Evolutionary conservation across 2,797 vertebrate species (phyloP).

Genomic region (Hippocampus kuda): DNA sequence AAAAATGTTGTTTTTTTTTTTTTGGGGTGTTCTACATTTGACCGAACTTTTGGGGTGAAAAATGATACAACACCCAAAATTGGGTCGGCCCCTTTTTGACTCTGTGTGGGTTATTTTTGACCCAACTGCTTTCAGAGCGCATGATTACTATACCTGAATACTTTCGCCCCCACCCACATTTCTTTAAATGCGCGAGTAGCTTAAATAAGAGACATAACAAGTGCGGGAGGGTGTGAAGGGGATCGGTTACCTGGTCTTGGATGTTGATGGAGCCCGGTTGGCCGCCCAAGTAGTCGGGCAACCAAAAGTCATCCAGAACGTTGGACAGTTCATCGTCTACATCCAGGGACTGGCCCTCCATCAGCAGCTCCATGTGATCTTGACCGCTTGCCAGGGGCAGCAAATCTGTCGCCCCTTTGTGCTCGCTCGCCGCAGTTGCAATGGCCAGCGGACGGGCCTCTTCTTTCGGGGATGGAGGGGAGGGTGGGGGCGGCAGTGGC

Average conservation of each 20-base stretch:
- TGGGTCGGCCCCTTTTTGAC: too few relatives aligned
- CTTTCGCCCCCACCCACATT: too few relatives aligned
- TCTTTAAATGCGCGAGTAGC: too few relatives aligned
- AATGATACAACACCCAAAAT: too few relatives aligned
- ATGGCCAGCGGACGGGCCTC: not conserved
- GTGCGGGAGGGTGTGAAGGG: not conserved
- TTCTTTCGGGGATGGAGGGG: not conserved
- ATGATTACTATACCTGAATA: too few relatives aligned
- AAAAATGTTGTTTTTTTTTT: too few relatives aligned
- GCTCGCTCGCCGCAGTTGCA: not conserved
- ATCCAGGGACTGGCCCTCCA: not conserved
- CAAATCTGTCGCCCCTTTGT: not conserved
- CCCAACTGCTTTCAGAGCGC: too few relatives aligned
- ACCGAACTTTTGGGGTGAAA: too few relatives aligned
- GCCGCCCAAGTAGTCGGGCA: constrained; percentile 7
- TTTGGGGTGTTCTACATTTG: too few relatives aligned
- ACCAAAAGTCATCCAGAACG: constrained; percentile 5
- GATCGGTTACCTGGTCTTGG: not conserved
- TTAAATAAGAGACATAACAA: not conserved
- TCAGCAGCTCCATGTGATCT: not conserved
- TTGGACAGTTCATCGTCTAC: constrained; percentile 1
- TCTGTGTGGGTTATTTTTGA: too few relatives aligned
- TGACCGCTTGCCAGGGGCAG: not conserved
- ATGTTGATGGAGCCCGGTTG: not conserved
- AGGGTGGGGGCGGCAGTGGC: not conserved